Percentiles rank a stretch among this genome's conserved stretches.
These are phyloP conservation scores for Chorisops tibialis DNA, from an alignment of 2,888 invertebrate species.

Conservation along the genomic window DNA sequence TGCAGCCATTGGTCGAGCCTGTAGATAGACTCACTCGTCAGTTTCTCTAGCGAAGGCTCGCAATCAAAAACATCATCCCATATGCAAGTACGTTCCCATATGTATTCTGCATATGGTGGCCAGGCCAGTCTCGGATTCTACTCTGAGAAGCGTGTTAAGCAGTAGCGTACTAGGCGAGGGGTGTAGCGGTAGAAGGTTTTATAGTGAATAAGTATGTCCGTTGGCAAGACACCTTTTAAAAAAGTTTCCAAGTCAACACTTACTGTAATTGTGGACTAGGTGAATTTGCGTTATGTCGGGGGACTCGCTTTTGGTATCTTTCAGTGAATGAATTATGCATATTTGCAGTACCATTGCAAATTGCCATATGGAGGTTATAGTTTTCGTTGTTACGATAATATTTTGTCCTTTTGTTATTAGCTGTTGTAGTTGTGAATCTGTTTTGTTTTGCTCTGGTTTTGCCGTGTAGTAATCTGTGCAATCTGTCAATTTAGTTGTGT, in stretches of 20 bases:
- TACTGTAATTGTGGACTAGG: conserved; percentile 1
- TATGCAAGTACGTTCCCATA: not conserved
- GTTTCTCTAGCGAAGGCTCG: too few species aligned
- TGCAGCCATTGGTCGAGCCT: too few species aligned
- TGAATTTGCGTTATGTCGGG: conserved; percentile 1
- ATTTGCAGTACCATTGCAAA: conserved; percentile 12
- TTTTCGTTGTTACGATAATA: too few species aligned
- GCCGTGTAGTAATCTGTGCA: conserved; percentile 15
- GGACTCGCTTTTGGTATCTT: conserved; percentile 8
- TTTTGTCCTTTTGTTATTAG: too few species aligned
- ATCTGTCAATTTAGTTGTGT: conserved; percentile 25
- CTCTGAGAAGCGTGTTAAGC: too few species aligned
- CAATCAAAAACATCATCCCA: too few species aligned
- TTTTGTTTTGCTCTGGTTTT: not conserved
- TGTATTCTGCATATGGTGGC: not conserved
- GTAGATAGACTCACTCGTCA: too few species aligned
- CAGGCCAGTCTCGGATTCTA: not conserved
- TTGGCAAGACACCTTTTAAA: conserved; percentile 2
- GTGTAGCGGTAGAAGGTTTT: too few species aligned
- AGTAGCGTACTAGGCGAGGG: too few species aligned
- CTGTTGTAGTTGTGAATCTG: too few species aligned
- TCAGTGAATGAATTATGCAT: conserved; percentile 19
- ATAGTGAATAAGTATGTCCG: not conserved
- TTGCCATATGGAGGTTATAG: conserved; percentile 20
- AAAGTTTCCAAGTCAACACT: conserved; percentile 15